Base-by-base conservation (phyloP, 2,888 invertebrate genomes). In the Taenaris catops region DNA sequence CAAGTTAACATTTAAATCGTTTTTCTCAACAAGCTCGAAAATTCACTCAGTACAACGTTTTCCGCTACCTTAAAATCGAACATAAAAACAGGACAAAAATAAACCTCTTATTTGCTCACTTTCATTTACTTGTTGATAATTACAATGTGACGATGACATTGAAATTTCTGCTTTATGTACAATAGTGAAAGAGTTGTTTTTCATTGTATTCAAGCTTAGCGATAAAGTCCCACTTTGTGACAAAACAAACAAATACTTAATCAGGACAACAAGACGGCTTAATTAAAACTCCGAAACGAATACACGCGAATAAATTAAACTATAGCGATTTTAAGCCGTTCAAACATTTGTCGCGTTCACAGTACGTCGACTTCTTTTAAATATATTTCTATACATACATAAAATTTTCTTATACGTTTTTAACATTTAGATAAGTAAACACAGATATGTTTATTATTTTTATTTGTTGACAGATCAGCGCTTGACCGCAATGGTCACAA, bases 181-280 rank as follows among this genome's bases (percentile, higher is more conserved):
- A 8, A 12, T 0, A 0, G 0, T 1, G 8, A 31, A 34, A 26
- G 41, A 25, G 8, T 19, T 8, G 27, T 7, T 20, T 31, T 32
- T 2, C 12, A 6, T 24, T 26, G 24, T 9, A 5, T 6, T 1
- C 5, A 34, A 23, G 16, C 10, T 27, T 19, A n/a, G 31, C 38
- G 38, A 43, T 40, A 44, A 48, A 48, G 41, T 36, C 33, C 40
- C 42, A 47, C 46, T 51, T 53, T 56, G 58, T 55, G 51, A 64
- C 56, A 63, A 65, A 62, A 61, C 55, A 46, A 51, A 55, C 58
- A 55, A 53, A 55, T 55, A 59, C 61, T 69, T 65, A 70, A 66
- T 66, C 60, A 63, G 46, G 49, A 48, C 51, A 68, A 72, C 67
- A 58, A 71, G 69, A 74, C 53, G 64, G 54, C 68, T 74, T 73